Percentiles rank a stretch among this genome's conserved stretches.
Evolutionary conservation across 1,140 invertebrate genomes (phyloP).

Genomic region (Odontomachus brunneus): DNA sequence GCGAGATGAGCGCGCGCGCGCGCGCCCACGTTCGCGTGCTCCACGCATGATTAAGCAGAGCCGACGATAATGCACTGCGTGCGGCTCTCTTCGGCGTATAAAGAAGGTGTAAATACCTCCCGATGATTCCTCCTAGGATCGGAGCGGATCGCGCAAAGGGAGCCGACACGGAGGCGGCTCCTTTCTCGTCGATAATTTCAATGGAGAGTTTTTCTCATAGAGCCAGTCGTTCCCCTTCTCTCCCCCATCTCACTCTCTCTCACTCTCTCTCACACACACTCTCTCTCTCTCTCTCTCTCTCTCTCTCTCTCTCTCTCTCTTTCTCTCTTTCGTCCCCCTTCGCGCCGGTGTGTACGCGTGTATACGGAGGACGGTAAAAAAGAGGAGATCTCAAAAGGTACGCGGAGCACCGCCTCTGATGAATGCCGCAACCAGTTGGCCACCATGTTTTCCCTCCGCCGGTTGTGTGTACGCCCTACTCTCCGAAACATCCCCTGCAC

Average conservation of each 20-base stretch:
- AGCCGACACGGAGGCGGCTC: conserved; percentile 80
- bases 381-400: conserved; percentile 75
- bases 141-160: conserved; percentile 77
- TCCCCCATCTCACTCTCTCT: conserved; percentile 17
- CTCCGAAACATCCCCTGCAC: conserved; percentile 70
- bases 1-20: conserved; percentile 37
- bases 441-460: conserved; percentile 77
- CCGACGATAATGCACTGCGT: conserved; percentile 81
- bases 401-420: conserved; percentile 80
- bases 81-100: conserved; percentile 70
- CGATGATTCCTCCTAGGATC: conserved; percentile 69
- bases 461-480: conserved; percentile 68
- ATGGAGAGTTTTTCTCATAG: conserved; percentile 83
- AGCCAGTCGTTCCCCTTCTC: conserved; percentile 55
- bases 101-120: conserved; percentile 82
- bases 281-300: conserved; percentile 54
- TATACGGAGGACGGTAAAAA: conserved; percentile 67
- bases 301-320: too few species aligned
- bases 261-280: conserved; percentile 5
- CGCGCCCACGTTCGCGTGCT: conserved; percentile 37
- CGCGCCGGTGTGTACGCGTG: conserved; percentile 54
- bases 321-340: conserved; percentile 12
- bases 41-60: conserved; percentile 63
- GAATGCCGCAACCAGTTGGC: conserved; percentile 81
- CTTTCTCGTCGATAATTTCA: conserved; percentile 83